These are phyloP conservation scores for Cherax quadricarinatus DNA, from an alignment of 1,140 invertebrate genomes.

Conservation along the genomic window DNA sequence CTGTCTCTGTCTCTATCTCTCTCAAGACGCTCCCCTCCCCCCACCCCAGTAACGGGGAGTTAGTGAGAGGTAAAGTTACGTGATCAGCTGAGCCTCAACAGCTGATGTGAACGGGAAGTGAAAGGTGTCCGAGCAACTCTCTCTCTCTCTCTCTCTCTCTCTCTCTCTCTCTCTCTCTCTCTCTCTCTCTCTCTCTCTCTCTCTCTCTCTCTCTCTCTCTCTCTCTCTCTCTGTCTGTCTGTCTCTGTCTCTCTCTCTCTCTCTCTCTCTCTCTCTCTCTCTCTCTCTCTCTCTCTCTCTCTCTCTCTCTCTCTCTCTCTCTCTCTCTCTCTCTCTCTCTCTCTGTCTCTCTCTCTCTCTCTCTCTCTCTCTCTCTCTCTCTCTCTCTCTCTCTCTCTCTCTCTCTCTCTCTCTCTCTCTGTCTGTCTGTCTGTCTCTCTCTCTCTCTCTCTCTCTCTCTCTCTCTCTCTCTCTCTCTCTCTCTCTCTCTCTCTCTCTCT, in stretches of 20 bases:
- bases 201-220: not conserved
- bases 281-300: not conserved
- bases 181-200: not conserved
- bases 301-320: not conserved
- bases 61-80: not conserved
- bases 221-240: not conserved
- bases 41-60: not conserved
- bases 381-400: not conserved
- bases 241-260: not conserved
- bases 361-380: not conserved
- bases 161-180: not conserved
- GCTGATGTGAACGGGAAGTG: not conserved
- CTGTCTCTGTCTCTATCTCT: not conserved
- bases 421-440: not conserved
- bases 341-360: not conserved
- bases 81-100: not conserved
- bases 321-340: not conserved
- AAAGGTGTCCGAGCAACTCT: not conserved
- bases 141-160: not conserved
- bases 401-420: not conserved
- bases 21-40: not conserved
- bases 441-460: not conserved
- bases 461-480: not conserved
- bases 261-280: not conserved
- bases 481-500: not conserved